phyloP scores from a whole-genome alignment of 2,113 vertebrate genomes.

The Gambusia affinis region DNA sequence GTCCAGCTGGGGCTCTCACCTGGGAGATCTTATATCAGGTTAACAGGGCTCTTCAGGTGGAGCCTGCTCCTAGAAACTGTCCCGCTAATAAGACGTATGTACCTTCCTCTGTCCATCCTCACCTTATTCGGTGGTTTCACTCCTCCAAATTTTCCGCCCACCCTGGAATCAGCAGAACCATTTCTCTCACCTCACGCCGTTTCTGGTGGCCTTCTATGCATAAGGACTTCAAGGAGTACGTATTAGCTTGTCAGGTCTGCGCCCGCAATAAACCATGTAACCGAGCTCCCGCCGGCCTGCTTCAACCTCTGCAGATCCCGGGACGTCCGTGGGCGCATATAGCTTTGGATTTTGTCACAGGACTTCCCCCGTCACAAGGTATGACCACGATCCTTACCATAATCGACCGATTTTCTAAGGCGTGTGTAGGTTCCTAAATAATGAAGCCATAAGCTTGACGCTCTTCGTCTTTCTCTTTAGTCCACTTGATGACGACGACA shows the following conservation, averaged over 20 bases:
- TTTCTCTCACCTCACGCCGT: neutral
- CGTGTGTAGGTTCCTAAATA: no score
- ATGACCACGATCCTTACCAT: neutral
- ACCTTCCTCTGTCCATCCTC: neutral
- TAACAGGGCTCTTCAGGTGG: no score
- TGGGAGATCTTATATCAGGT: no score
- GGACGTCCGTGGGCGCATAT: neutral
- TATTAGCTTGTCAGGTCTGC: neutral
- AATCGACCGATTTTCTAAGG: no score
- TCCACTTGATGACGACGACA: no score
- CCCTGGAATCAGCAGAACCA: neutral
- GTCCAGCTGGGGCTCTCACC: no score
- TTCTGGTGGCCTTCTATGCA: neutral
- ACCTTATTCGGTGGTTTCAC: neutral
- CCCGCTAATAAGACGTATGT: neutral
- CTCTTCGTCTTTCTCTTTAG: no score
- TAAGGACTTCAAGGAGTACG: neutral
- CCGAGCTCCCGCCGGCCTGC: neutral
- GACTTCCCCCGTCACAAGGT: neutral
- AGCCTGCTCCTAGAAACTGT: neutral
- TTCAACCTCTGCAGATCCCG: neutral
- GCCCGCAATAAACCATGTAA: neutral
- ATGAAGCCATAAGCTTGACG: no score
- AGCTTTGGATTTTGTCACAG: neutral
- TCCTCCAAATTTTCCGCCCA: neutral